These are phyloP conservation scores for Gopherus evgoodei DNA, from an alignment of 2,113 vertebrate species.

Conservation along the genomic window DNA sequence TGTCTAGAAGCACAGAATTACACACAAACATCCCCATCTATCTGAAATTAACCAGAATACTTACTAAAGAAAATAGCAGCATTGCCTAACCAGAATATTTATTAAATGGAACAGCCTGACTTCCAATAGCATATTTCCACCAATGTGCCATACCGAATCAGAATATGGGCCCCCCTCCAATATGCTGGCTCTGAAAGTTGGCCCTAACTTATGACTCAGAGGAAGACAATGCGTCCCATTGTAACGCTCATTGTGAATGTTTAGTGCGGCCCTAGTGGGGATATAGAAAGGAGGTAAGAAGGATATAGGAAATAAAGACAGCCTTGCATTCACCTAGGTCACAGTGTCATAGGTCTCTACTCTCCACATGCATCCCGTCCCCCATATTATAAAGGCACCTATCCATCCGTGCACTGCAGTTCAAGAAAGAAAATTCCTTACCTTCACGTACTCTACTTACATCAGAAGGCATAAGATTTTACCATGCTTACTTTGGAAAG, in stretches of 20 bases:
- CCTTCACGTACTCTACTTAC: background rate
- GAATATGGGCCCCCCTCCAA: background rate
- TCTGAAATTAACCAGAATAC: background rate
- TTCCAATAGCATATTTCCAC: background rate
- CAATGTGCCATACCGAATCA: background rate
- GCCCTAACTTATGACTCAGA: background rate
- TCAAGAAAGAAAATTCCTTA: background rate
- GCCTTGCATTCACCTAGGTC: background rate
- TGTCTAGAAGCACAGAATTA: background rate
- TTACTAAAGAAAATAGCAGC: background rate
- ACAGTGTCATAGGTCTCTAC: background rate
- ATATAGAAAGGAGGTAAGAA: background rate
- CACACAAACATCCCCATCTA: background rate
- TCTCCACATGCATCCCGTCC: background rate
- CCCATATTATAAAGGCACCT: background rate
- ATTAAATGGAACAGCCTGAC: background rate
- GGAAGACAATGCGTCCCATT: background rate
- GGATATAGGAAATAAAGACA: background rate
- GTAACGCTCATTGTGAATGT: background rate
- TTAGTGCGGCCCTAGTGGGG: background rate
- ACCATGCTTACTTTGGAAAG: background rate
- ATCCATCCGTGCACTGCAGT: background rate
- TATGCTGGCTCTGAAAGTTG: background rate
- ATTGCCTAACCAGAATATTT: background rate
- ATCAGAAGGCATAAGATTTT: fast-evolving